Percentiles rank a stretch among this genome's conserved stretches.
Evolutionary conservation across 2,888 invertebrate species (phyloP).

Genomic region (Melanotus villosus): DNA sequence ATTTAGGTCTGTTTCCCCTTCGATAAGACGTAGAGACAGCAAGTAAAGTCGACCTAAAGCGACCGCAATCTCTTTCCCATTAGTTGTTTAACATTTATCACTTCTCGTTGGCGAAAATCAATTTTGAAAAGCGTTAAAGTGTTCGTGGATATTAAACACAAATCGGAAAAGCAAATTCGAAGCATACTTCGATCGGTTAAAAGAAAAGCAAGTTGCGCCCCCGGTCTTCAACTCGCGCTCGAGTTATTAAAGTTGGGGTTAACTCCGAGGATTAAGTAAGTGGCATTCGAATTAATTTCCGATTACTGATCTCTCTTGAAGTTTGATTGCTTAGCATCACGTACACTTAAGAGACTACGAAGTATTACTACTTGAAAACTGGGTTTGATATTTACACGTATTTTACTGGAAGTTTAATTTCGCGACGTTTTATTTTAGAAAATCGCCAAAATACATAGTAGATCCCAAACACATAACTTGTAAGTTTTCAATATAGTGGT

Average conservation of each 20-base stretch:
- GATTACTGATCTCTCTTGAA: constrained; percentile 30
- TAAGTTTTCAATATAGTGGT: too few species aligned
- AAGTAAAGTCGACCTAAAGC: too few species aligned
- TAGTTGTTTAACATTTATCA: too few species aligned
- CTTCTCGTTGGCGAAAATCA: background rate
- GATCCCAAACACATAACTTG: too few species aligned
- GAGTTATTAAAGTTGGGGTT: constrained; percentile 26
- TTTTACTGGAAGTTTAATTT: background rate
- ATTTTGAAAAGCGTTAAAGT: too few species aligned
- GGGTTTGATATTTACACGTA: background rate
- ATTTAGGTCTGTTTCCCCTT: background rate
- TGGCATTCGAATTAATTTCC: constrained; percentile 34
- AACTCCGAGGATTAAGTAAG: constrained; percentile 26
- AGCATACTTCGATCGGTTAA: constrained; percentile 7
- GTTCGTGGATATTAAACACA: too few species aligned
- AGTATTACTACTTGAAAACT: constrained; percentile 3
- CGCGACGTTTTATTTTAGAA: too few species aligned
- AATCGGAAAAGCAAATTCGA: background rate
- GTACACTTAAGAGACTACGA: constrained; percentile 4
- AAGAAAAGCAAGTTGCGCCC: background rate
- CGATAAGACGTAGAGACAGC: background rate
- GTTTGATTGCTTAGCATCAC: constrained; percentile 31
- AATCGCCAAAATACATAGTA: too few species aligned
- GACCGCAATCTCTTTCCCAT: too few species aligned
- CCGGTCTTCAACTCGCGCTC: background rate